Base-by-base conservation (phyloP, 2,113 vertebrate species). In the Regulus satrapa region DNA sequence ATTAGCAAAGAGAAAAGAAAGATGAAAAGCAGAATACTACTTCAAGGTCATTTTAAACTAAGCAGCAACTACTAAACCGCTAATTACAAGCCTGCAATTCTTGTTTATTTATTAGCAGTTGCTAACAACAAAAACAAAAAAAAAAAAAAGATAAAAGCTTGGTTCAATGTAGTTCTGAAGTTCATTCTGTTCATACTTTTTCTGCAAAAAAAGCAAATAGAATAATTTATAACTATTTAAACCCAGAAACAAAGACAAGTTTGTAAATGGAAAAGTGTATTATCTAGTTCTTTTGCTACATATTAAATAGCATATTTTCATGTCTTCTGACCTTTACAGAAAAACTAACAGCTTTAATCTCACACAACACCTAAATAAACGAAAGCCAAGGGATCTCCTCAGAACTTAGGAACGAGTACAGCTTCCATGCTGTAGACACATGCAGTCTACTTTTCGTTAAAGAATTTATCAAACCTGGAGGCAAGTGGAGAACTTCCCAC, bases 31-130 rank as follows among this genome's bases (percentile, higher is more conserved):
- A 85, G 67, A 95, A 76, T 56, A 72, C 10, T 25, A 45, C 61
- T 92, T 95, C 92, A 96, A 85, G 90, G 92, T 88, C 72, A 95
- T 94, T 93, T 93, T 61, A 90, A 90, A 94, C 40, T 43, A 96
- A 93, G 40, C 46, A 84, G 43, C 31, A 77, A 80, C 40, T 77
- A 83, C 40, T 59, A 90, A 92, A 80, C 36, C 48, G 77, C 77
- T 89, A 84, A 91, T 86, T 92, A 80, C 20, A 95, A 85, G 78
- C 29, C 38, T 88, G 63, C 21, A 88, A 85, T 92, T 88, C 54
- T 85, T 93, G 49, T 79, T 92, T 88, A 64, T 76, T 93, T 88
- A 56, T 76, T 85, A 88, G 31, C 80, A 89, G 85, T 76, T 80
- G 46, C 67, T 68, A 90, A 38, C 5, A 74, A n/a, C n/a, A n/a